Evolutionary conservation across 2,797 vertebrate genomes (phyloP).

Genomic region (Cyclura pinguis): DNA sequence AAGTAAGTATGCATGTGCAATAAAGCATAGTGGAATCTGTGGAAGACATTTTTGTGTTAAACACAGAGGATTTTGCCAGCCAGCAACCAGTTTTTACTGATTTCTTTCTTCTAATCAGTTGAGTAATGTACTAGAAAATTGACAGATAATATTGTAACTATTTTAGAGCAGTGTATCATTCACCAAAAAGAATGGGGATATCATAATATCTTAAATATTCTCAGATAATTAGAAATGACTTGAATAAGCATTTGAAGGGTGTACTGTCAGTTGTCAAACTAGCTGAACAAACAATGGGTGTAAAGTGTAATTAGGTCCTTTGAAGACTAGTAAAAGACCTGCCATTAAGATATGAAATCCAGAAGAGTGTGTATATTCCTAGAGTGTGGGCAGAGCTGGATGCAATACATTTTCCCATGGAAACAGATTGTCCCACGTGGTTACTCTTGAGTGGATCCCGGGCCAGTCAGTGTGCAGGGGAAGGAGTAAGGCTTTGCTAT

Average conservation of each 20-base stretch:
- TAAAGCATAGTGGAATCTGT: neutral
- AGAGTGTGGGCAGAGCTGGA: neutral
- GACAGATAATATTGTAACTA: neutral
- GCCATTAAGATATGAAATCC: neutral
- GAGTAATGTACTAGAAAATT: neutral
- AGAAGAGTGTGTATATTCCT: neutral
- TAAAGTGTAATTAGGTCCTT: neutral
- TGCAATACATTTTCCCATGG: neutral
- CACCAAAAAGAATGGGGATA: neutral
- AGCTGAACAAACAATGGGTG: neutral
- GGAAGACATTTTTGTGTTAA: neutral
- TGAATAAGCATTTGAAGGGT: neutral
- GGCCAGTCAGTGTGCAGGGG: neutral
- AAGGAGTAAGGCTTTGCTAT: neutral
- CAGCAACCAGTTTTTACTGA: too few species aligned
- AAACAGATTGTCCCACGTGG: neutral
- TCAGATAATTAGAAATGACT: neutral
- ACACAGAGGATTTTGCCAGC: neutral
- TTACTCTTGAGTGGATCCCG: neutral
- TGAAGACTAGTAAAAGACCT: neutral
- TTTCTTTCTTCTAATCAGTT: neutral
- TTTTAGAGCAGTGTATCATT: neutral
- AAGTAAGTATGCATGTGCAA: conserved; percentile 84
- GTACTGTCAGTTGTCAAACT: neutral
- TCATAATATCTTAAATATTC: neutral